Percentiles rank a stretch among this genome's conserved stretches.
Evolutionary conservation across 2,113 vertebrate genomes (phyloP).

Genomic region (Anoplopoma fimbria): DNA sequence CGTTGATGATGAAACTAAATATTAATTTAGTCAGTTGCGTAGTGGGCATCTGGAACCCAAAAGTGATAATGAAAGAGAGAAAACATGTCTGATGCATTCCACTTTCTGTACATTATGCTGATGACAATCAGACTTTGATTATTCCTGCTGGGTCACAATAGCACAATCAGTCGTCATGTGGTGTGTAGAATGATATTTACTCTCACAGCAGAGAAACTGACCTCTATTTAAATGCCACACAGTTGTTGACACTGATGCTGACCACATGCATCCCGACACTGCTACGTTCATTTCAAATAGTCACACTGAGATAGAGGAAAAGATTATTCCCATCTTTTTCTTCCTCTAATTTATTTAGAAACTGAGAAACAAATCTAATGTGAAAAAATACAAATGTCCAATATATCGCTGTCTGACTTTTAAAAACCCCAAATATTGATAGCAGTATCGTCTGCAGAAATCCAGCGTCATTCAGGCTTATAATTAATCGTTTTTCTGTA

Average conservation of each 20-base stretch:
- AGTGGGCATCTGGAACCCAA: neutral
- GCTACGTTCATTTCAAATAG: neutral
- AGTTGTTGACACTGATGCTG: neutral
- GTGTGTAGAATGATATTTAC: neutral
- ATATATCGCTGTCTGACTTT: neutral
- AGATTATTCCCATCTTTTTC: no score
- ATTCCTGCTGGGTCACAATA: neutral
- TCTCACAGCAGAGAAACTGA: neutral
- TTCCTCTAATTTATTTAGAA: neutral
- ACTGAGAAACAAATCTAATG: neutral
- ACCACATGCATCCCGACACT: neutral
- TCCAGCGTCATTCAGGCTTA: neutral
- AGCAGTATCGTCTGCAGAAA: neutral
- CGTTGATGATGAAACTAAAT: neutral
- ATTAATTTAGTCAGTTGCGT: neutral
- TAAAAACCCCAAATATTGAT: neutral
- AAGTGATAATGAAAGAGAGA: neutral
- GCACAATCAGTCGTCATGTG: neutral
- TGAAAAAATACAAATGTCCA: neutral
- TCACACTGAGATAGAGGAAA: no score
- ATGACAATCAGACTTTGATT: neutral
- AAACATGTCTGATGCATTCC: neutral
- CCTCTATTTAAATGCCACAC: neutral
- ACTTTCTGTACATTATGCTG: neutral
- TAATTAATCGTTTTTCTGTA: neutral